Evolutionary conservation across 1,140 invertebrate genomes (phyloP), one percentile per base, ranked within the genome.

Genomic region (Lutraria rhynchaena): DNA sequence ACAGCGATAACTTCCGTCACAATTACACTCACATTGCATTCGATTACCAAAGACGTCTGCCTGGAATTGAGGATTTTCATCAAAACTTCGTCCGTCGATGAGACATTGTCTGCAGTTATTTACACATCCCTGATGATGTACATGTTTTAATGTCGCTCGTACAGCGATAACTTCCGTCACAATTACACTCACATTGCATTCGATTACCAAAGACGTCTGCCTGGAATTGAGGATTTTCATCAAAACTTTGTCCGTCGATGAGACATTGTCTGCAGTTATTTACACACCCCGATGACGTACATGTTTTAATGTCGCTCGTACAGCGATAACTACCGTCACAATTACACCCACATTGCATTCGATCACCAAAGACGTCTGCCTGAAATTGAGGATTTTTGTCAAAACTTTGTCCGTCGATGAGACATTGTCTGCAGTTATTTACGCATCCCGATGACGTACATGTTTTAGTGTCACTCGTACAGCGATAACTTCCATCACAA

Each of bases 321-420:
- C 73, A 75, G 22, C n/a, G n/a, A 22, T 46, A 75, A 15, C 19
- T 35, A 4, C 73, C 73, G 24, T 75, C 73, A 60, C 73, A 75
- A 41, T 11, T 24, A 41, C 73, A 75, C 0, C 19, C 61, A 37
- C 73, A 75, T 3, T 35, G 9, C 55, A 75, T 61, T 24, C 27
- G n/a, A 27, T n/a, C n/a, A 9, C 57, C 57, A 17, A 27, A 17
- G 4, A 61, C n/a, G 19, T 15, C 22, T 7, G 73, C 44, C 11
- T 37, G 3, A 27, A 75, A 75, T 11, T 24, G 22, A 13, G 73
- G 13, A 33, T 31, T 58, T 33, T 41, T 15, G 11, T 33, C 27
- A 27, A 22, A 75, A 15, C 4, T 5, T 24, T 31, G 19, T 15
- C 55, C 31, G 19, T 60, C 71, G 7, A 75, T 75, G 11, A 37